phyloP scores from a whole-genome alignment of 2,797 vertebrate species.

The Alauda arvensis region DNA sequence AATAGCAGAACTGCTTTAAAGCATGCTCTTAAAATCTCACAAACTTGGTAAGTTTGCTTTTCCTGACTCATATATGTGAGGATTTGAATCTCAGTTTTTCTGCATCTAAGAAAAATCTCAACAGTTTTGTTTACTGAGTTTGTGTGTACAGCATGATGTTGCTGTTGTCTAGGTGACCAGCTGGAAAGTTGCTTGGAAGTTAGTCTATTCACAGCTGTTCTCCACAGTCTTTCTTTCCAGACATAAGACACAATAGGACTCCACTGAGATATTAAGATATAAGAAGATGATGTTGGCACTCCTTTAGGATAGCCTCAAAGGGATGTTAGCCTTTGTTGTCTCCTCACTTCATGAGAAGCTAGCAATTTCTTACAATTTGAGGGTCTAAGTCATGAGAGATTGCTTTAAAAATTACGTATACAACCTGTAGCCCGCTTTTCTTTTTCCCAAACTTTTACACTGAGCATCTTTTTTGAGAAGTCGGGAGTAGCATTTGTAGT shows the following conservation, averaged over 20 bases:
- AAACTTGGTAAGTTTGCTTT: not conserved
- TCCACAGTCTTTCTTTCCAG: not conserved
- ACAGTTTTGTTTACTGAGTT: not conserved
- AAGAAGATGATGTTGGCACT: not conserved
- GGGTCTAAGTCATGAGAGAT: not conserved
- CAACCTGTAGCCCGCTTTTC: fast-evolving
- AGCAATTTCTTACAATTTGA: not conserved
- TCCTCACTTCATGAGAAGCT: not conserved
- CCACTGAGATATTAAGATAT: not conserved
- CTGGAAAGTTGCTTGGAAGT: not conserved
- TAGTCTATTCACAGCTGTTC: not conserved
- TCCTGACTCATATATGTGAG: not conserved
- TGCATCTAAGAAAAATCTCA: not conserved
- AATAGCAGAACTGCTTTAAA: not conserved
- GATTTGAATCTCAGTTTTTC: conserved; percentile 19
- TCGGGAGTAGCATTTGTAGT: not conserved
- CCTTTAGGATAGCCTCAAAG: not conserved
- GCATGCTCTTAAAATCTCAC: not conserved
- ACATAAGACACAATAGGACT: not conserved
- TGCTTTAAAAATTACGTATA: not conserved
- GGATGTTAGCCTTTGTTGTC: not conserved
- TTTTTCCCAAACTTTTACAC: not conserved
- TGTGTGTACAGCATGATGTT: not conserved
- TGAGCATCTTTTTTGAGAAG: not conserved
- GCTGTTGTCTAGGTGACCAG: not conserved